Base-by-base conservation (phyloP, 2,888 invertebrate genomes). In the Pedicia rivosa region DNA sequence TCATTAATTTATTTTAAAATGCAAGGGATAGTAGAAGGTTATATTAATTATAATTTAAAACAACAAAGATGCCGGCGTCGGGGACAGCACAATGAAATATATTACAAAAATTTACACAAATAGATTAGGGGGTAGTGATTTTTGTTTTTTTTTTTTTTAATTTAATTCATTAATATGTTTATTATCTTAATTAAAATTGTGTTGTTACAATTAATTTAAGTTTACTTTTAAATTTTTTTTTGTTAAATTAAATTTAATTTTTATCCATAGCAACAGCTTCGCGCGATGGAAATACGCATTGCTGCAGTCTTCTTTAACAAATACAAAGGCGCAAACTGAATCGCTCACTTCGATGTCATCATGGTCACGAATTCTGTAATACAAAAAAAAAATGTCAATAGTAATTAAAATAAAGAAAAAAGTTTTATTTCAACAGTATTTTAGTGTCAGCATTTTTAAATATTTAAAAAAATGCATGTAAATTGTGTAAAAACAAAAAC, bases 311-410 rank as follows among this genome's bases (percentile, higher is more conserved):
- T 66, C 66, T 60, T 56, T 35, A 59, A 60, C 59, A 60, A 60
- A 60, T 60, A 62, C 55, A 62, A 62, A 67, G 68, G 65, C 66
- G 67, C 68, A 67, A 64, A 67, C 64, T 64, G 66, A 63, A 64
- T 55, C 69, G 75, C 76, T 90, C 87, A 90, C 83, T 90, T 90
- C 77, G 90, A 90, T 76, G 90, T 90, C 90, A 90, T 90, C 90
- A 90, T 90, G 76, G 88, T 90, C 77, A 90, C 88, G 76, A 90
- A 90, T 78, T 90, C 88, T 88, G 78, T 24, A 82, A 78, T 59
- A 63, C 62, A 59, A 56, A 55, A 52, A 46, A 48, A 48, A 50
- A 48, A 48, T 39, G 20, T 20, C 5, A 6, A 20, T 20, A 20
- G 5, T 6, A 20, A 20, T 20, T 20, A 6, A 20, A 20, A 6